Base-by-base conservation (phyloP, 1,140 invertebrate genomes). In the Microplitis demolitor region DNA sequence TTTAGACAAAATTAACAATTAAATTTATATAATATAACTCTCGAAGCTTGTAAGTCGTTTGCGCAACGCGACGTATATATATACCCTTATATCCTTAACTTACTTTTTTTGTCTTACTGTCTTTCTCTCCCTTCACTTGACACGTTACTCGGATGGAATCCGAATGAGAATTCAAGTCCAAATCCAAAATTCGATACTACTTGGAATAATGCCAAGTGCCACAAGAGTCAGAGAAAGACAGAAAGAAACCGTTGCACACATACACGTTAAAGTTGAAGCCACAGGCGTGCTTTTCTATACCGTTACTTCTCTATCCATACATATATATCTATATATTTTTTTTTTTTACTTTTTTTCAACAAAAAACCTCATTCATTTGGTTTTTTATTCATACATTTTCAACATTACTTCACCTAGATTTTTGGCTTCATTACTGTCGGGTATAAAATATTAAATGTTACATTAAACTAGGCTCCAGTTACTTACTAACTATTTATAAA, bases 151-250 rank as follows among this genome's bases (percentile, higher is more conserved):
- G 74, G 76, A 79, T 8, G 5, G 39, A 45, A 79, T 78, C 75
- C 72, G 69, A 76, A 79, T 77, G 77, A 77, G 79, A 80, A 80
- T 76, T 80, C 75, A 71, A 60, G 71, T 66, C 63, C 50, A 66
- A 72, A 76, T 74, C 70, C 61, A 73, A 80, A 82, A 82, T 80
- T 77, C 75, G 78, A 80, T 79, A 78, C 80, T 80, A 78, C 73
- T 80, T 83, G 82, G 82, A 71, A 33, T 54, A 64, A 66, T 34
- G 79, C 82, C 82, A 83, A 77, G 75, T 75, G 79, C 79, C 77
- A 80, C 79, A 74, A 78, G 76, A 75, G 62, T 45, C 3, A 61
- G 5, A 61, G 5, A 31, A 31, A 31, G 16, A 61, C 58, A n/a
- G n/a, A 56, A 56, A 45, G 11, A 45, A 11, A 2, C 11, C 39